Percentiles rank a stretch among this genome's conserved stretches.
Evolutionary conservation across 2,113 vertebrate species (phyloP).

Genomic region (Furnarius figulus): DNA sequence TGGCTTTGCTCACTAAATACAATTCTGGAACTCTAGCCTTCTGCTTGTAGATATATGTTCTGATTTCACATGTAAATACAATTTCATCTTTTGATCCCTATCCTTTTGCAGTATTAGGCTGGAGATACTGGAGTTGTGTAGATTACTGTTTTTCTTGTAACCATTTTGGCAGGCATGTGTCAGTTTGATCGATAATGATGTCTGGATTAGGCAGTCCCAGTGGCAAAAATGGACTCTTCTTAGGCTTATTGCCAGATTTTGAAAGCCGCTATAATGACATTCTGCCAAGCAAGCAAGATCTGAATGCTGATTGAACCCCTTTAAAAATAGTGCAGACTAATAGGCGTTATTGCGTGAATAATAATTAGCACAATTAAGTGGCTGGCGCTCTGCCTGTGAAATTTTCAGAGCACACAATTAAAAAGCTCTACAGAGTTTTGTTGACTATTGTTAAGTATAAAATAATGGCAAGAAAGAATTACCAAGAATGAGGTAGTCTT

Average conservation of each 20-base stretch:
- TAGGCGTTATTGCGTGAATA: slow-evolving; percentile 77
- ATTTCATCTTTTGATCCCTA: slow-evolving; percentile 16
- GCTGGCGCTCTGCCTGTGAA: slow-evolving; percentile 53
- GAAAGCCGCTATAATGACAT: slow-evolving; percentile 74
- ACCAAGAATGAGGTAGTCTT: slow-evolving; percentile 48
- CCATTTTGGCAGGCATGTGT: slow-evolving; percentile 67
- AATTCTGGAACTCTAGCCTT: neutral
- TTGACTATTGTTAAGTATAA: slow-evolving; percentile 45
- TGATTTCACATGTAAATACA: neutral
- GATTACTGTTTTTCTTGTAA: slow-evolving; percentile 43
- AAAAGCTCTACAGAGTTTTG: slow-evolving; percentile 64
- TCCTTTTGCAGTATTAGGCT: neutral
- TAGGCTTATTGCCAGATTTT: slow-evolving; percentile 74
- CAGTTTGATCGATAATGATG: slow-evolving; percentile 72
- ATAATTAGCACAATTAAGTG: slow-evolving; percentile 80
- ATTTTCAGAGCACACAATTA: slow-evolving; percentile 61
- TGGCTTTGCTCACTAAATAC: neutral
- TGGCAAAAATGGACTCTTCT: slow-evolving; percentile 67
- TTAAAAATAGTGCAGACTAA: slow-evolving; percentile 74
- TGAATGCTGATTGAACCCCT: slow-evolving; percentile 75
- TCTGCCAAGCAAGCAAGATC: slow-evolving; percentile 77
- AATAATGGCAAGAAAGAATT: slow-evolving; percentile 51
- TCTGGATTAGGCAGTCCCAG: slow-evolving; percentile 71
- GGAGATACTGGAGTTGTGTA: neutral
- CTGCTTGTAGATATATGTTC: neutral